These are phyloP conservation scores for Pygocentrus nattereri DNA, from an alignment of 2,797 vertebrate genomes.

Conservation along the genomic window DNA sequence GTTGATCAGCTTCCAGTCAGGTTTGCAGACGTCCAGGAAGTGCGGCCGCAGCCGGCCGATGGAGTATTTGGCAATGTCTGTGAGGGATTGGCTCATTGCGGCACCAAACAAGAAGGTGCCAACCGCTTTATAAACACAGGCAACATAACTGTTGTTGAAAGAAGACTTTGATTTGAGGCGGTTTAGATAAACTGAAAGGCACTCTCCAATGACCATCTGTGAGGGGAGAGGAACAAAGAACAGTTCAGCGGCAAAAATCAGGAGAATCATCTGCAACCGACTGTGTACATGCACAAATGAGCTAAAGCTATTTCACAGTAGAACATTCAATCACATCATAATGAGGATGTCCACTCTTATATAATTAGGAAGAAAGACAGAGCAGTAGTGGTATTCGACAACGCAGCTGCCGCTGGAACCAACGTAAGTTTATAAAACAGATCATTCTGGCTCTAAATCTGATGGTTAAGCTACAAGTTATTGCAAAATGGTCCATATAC, in stretches of 20 bases:
- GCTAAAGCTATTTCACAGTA: not conserved
- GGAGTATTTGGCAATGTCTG: conserved; percentile 97
- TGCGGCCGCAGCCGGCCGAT: conserved; percentile 96
- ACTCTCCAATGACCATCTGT: conserved; percentile 94
- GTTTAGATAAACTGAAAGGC: conserved; percentile 87
- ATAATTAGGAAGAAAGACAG: conserved; percentile 26
- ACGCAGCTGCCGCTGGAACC: conserved; percentile 53
- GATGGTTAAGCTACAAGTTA: no score
- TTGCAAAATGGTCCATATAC: no score
- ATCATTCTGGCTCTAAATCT: not conserved
- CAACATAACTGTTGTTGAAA: conserved; percentile 88
- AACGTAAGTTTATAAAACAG: not conserved
- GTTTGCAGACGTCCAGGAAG: conserved; percentile 91
- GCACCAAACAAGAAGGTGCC: conserved; percentile 96
- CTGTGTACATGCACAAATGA: not conserved
- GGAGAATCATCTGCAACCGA: not conserved
- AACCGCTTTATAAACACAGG: conserved; percentile 91
- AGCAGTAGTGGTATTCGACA: conserved; percentile 47
- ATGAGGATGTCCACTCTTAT: conserved; percentile 56
- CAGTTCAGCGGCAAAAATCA: conserved; percentile 1
- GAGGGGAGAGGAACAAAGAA: conserved; percentile 47
- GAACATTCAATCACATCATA: not conserved
- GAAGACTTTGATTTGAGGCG: conserved; percentile 90
- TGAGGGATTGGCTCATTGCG: conserved; percentile 95
- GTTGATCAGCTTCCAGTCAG: conserved; percentile 75